Percentiles rank a stretch among this genome's conserved stretches.
These are phyloP conservation scores for crab-eating macaque (Macaca fascicularis) DNA, from an alignment of 2,113 vertebrate genomes.

Conservation along the genomic window T2T-MFA8v1.1 NC_088392.1:15683501-15684000, in stretches of 20 bases:
- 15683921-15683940: no score
- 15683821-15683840: no score
- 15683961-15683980: no score
- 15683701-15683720: neutral
- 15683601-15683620: neutral
- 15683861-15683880: no score
- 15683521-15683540: neutral
- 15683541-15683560: neutral
- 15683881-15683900: no score
- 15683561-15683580: neutral
- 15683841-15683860: no score
- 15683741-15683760: neutral
- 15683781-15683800: neutral
- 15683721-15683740: neutral
- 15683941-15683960: no score
- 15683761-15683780: neutral
- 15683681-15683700: neutral
- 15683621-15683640: neutral
- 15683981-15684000: no score
- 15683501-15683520: neutral
- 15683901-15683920: no score
- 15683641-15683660: neutral
- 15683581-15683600: neutral
- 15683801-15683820: no score
- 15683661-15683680: no score